A percentile compares a stretch with the other conserved stretches of the same genome.
Evolutionary conservation across 2,797 vertebrate genomes (phyloP).

Genomic region (Scomberomorus guttatus): DNA sequence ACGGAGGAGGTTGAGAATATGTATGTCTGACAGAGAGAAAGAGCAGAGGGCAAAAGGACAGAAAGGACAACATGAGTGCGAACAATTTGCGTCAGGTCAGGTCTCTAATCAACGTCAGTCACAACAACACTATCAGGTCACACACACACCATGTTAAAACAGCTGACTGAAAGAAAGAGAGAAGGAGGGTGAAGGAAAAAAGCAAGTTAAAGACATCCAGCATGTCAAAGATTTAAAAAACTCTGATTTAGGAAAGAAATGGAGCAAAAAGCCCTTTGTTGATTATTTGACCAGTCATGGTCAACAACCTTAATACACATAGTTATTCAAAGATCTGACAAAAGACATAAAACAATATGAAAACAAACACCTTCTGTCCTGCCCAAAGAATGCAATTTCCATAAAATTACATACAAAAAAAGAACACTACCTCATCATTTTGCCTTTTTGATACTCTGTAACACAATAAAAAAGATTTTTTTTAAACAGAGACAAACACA

Average conservation of each 20-base stretch:
- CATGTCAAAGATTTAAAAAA: not conserved
- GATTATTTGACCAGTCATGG: not conserved
- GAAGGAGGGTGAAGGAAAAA: not conserved
- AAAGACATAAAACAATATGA: not conserved
- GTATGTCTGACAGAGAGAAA: not conserved
- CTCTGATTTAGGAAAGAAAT: not conserved
- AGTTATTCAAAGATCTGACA: not conserved
- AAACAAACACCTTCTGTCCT: not conserved
- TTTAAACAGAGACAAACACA: not conserved
- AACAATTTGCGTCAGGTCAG: constrained; percentile 20
- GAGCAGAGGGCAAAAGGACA: not conserved
- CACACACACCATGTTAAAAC: constrained; percentile 17
- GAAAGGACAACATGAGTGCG: not conserved
- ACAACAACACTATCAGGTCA: constrained; percentile 18
- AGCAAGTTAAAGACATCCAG: not conserved
- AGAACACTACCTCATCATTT: not conserved
- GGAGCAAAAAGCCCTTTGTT: not conserved
- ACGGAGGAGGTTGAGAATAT: not conserved
- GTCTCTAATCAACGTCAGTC: constrained; percentile 32
- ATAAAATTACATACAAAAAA: not conserved
- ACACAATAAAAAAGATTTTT: not conserved
- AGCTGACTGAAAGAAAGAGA: not conserved
- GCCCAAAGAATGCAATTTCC: not conserved
- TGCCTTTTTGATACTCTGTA: not conserved
- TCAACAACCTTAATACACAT: not conserved